These are phyloP conservation scores for Blastobasis lacticolella DNA, from an alignment of 2,888 invertebrate genomes.

Conservation along the genomic window DNA sequence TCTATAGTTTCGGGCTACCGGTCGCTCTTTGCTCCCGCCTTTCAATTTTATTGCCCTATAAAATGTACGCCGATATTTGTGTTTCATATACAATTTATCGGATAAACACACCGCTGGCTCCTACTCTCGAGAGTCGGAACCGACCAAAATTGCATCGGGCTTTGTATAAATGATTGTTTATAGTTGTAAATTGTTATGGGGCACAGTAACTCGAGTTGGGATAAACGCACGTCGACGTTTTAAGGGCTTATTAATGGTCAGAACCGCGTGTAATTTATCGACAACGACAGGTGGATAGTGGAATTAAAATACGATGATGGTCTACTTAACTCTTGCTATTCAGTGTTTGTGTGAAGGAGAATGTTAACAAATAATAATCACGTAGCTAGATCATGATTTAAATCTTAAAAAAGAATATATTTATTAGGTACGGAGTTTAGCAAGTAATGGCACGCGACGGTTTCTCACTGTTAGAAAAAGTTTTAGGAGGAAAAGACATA, in stretches of 20 bases:
- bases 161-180: not conserved
- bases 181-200: not conserved
- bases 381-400: too few species aligned
- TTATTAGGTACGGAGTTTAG: too few species aligned
- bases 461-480: too few species aligned
- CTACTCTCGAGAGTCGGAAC: conserved; percentile 21
- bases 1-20: too few species aligned
- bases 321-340: too few species aligned
- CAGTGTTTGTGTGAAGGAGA: not conserved
- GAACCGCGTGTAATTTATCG: too few species aligned
- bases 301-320: too few species aligned
- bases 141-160: conserved; percentile 3
- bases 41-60: conserved; percentile 56
- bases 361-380: not conserved
- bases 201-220: not conserved
- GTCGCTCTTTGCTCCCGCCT: conserved; percentile 35
- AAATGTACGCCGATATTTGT: conserved; percentile 64
- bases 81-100: conserved; percentile 60
- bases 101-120: conserved; percentile 40
- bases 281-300: too few species aligned
- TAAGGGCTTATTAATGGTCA: not conserved
- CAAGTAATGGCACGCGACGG: too few species aligned
- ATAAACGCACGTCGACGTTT: not conserved
- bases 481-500: too few species aligned
- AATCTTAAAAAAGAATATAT: too few species aligned